These are phyloP conservation scores for Monopis laevigella DNA, from an alignment of 2,888 invertebrate genomes.

Conservation along the genomic window DNA sequence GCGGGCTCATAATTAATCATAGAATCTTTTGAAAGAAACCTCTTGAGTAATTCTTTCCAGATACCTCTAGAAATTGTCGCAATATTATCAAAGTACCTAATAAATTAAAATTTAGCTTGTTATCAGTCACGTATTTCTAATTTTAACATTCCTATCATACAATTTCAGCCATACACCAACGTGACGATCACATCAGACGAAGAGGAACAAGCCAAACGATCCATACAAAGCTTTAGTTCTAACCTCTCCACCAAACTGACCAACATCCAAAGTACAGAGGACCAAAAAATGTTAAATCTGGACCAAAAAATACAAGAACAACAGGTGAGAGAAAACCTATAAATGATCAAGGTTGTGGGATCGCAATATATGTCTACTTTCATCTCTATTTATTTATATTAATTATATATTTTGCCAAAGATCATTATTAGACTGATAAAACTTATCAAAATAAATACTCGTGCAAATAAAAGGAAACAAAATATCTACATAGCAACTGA, in stretches of 20 bases:
- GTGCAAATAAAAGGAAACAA: too few species aligned
- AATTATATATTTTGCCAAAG: too few species aligned
- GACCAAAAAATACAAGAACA: slow-evolving; percentile 74
- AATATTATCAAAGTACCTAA: not conserved
- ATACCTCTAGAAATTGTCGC: not conserved
- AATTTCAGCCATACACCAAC: slow-evolving; percentile 72
- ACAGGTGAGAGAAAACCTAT: slow-evolving; percentile 71
- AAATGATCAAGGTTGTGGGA: too few species aligned
- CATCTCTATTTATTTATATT: too few species aligned
- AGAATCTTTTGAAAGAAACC: too few species aligned
- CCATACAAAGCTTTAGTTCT: slow-evolving; percentile 46
- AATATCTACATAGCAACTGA: too few species aligned
- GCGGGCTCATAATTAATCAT: too few species aligned
- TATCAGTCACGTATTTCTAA: not conserved
- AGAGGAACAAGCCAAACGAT: slow-evolving; percentile 73
- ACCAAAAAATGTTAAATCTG: slow-evolving; percentile 68
- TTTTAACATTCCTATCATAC: too few species aligned
- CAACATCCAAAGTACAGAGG: slow-evolving; percentile 37
- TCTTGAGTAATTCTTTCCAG: too few species aligned
- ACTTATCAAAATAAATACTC: too few species aligned
- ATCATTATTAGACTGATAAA: too few species aligned
- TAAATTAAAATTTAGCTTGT: not conserved
- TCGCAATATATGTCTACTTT: too few species aligned
- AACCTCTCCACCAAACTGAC: slow-evolving; percentile 66
- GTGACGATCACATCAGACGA: slow-evolving; percentile 81